Conservation (phyloP, 2,888 invertebrate genomes). For the Lithosia quadra region DNA sequence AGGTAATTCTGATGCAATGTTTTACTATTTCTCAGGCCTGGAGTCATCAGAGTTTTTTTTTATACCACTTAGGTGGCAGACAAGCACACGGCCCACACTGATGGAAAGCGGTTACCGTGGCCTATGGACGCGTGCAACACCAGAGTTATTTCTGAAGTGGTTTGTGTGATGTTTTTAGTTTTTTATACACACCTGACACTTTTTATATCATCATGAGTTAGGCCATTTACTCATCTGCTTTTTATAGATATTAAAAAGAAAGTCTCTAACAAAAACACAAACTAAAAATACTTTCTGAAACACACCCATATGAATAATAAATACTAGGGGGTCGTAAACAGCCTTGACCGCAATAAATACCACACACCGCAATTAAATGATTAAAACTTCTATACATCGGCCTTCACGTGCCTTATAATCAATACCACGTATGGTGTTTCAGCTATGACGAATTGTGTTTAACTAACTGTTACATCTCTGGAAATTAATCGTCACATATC, state of each 20-base stretch:
- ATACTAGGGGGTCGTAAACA: neutral
- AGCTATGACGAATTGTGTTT: neutral
- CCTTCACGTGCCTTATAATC: neutral
- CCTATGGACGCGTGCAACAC: too few species aligned
- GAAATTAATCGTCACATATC: neutral
- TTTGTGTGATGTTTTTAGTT: neutral
- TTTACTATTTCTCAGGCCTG: too few species aligned
- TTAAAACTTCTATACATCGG: slow-evolving; percentile 7
- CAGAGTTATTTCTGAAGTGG: too few species aligned
- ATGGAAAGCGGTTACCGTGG: too few species aligned
- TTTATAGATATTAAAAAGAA: neutral
- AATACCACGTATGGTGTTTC: neutral
- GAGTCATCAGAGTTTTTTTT: too few species aligned
- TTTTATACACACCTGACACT: neutral
- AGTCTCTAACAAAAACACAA: neutral
- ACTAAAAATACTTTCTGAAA: neutral
- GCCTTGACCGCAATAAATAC: neutral
- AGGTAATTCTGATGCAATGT: neutral
- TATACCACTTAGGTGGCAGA: too few species aligned
- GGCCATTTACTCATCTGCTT: neutral
- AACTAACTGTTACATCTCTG: neutral
- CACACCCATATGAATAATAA: neutral
- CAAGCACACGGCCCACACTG: too few species aligned
- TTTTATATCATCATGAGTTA: neutral
- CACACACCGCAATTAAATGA: neutral